Base-by-base conservation (phyloP, 2,113 vertebrate genomes). In the Hyperoodon ampullatus region DNA sequence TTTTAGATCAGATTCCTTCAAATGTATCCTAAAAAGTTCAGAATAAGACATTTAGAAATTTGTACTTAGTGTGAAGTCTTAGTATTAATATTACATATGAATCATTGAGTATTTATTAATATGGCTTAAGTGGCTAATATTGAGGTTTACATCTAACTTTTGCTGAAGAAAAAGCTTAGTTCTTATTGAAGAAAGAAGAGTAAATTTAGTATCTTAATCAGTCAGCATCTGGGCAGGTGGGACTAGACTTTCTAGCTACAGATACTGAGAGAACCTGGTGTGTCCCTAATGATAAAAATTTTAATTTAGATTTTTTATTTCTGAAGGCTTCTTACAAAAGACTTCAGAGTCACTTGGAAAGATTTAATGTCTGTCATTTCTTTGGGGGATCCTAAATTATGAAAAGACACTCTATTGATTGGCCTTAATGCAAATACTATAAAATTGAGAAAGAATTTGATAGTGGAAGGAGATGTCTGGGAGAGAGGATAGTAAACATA, bases 31-130 rank as follows among this genome's bases (percentile, higher is more conserved):
- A 60, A 95, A 95, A 96, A 71, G 23, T 90, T 96, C 26, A 88
- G 30, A 74, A 58, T 80, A 86, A 78, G 68, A 78, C 15, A 85
- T 91, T 84, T 95, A 92, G 30, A 85, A 85, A 72, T 95, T 96
- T n/a, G 18, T 89, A 50, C 28, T 82, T 85, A 71, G 14, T 94
- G 78, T 95, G n/a, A 78, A 68, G 6, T 77, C 33, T 82, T 94
- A 77, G 35, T 85, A 65, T 91, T 83, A 94, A 84, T 53, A 86
- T 88, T 93, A 88, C 9, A 72, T 63, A 65, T 58, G 42, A 81
- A 85, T 85, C 5, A 74, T 39, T 94, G 77, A 63, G 18, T 93
- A 63, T 90, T 94, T 95, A 82, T 66, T 88, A 65, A 28, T 87
- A 44, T 39, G 21, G 26, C 81, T 90, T 93, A 81, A 96, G 55